Evolutionary conservation across 2,888 invertebrate species (phyloP).

Genomic region (Bombylius major): DNA sequence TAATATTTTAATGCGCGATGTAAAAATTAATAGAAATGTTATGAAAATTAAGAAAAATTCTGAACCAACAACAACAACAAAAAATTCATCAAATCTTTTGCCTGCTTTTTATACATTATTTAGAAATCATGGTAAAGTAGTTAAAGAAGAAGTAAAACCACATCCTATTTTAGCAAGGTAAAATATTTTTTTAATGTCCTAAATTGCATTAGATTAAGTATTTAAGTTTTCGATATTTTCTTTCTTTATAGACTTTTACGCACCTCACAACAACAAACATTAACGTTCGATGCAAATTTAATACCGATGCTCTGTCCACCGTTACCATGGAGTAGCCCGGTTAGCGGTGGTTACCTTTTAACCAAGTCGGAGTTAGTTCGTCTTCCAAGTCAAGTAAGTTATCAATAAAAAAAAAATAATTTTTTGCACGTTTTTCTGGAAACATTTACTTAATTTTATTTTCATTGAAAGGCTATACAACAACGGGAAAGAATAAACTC

Average conservation of each 20-base stretch:
- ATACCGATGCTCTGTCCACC: slow-evolving; percentile 76
- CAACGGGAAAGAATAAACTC: slow-evolving; percentile 51
- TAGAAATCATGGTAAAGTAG: slow-evolving; percentile 49
- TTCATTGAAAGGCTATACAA: slow-evolving; percentile 38
- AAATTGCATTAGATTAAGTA: no score
- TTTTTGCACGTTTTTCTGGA: background rate
- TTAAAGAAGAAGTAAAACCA: slow-evolving; percentile 67
- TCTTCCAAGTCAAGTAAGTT: slow-evolving; percentile 28
- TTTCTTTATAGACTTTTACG: slow-evolving; percentile 42
- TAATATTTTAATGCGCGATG: slow-evolving; percentile 70
- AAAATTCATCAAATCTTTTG: slow-evolving; percentile 38
- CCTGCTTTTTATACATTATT: slow-evolving; percentile 71
- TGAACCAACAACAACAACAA: slow-evolving; percentile 21
- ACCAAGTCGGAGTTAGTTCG: slow-evolving; percentile 51
- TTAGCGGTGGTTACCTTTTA: slow-evolving; percentile 63
- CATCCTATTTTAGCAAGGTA: slow-evolving; percentile 59
- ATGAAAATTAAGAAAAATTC: slow-evolving; percentile 44
- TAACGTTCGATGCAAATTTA: slow-evolving; percentile 58
- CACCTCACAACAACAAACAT: slow-evolving; percentile 50
- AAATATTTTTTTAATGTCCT: background rate
- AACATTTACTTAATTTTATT: slow-evolving; percentile 3
- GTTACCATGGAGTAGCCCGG: slow-evolving; percentile 62
- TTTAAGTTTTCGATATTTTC: background rate
- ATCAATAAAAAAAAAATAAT: background rate
- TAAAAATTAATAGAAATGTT: slow-evolving; percentile 67